Conservation (phyloP, 2,797 vertebrate species). For the Syngnathus rostellatus region DNA sequence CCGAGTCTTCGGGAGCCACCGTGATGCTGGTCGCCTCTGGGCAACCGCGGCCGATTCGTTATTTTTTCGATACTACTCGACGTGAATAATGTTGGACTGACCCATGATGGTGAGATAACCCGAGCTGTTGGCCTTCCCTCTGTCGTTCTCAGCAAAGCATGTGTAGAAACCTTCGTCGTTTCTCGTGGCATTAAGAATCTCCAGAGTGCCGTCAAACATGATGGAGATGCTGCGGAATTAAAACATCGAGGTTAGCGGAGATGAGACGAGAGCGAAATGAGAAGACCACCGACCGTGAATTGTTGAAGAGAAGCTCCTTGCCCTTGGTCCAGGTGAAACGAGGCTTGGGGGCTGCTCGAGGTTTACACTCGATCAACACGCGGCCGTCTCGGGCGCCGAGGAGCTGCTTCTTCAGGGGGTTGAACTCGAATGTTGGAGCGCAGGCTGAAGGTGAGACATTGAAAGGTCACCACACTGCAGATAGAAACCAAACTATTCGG, state of each 20-base stretch:
- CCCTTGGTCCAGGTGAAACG: slow-evolving; percentile 90
- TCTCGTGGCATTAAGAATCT: slow-evolving; percentile 85
- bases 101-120: slow-evolving; percentile 88
- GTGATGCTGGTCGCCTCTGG: slow-evolving; percentile 86
- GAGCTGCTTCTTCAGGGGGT: slow-evolving; percentile 89
- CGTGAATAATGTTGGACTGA: slow-evolving; percentile 33
- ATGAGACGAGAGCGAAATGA: not conserved
- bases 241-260: not conserved
- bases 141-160: slow-evolving; percentile 91
- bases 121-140: slow-evolving; percentile 87
- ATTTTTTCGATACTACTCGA: too few relatives aligned
- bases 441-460: slow-evolving; percentile 65
- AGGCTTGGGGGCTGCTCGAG: slow-evolving; percentile 87
- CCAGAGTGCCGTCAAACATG: slow-evolving; percentile 87
- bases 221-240: slow-evolving; percentile 72
- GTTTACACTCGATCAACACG: slow-evolving; percentile 92
- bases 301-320: slow-evolving; percentile 85
- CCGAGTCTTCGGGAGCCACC: slow-evolving; percentile 78
- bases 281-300: slow-evolving; percentile 70
- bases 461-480: not conserved
- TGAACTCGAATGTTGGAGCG: slow-evolving; percentile 88
- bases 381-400: slow-evolving; percentile 85
- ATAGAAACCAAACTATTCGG: not conserved
- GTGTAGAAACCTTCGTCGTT: slow-evolving; percentile 85
- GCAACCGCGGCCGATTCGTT: not conserved